Evolutionary conservation across 2,113 vertebrate genomes (phyloP).

Genomic region (Deroptyus accipitrinus): DNA sequence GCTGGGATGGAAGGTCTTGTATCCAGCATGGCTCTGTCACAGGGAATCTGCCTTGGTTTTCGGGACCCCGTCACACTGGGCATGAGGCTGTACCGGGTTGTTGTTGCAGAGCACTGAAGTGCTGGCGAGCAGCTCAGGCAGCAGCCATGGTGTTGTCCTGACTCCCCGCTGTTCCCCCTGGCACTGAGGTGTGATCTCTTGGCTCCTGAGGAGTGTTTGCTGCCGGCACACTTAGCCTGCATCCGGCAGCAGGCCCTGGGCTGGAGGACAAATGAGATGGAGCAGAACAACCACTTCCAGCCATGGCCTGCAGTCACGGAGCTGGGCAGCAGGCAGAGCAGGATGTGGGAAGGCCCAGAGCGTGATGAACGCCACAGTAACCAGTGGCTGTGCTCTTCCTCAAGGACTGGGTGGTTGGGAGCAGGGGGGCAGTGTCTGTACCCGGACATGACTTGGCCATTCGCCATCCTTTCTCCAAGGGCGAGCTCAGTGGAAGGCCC

Average conservation of each 20-base stretch:
- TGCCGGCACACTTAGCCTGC: neutral
- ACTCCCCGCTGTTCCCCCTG: neutral
- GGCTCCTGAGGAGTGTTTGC: neutral
- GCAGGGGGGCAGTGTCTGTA: neutral
- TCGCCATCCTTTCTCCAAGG: neutral
- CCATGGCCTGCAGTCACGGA: neutral
- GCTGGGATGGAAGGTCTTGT: fast-evolving
- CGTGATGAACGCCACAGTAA: neutral
- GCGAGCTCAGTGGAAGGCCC: neutral
- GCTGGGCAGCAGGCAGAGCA: neutral
- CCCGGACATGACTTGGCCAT: neutral
- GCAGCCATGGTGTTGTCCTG: fast-evolving
- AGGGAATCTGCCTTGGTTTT: fast-evolving
- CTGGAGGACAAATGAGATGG: neutral
- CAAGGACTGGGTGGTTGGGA: fast-evolving
- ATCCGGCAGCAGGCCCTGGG: neutral
- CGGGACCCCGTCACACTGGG: neutral
- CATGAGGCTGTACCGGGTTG: neutral
- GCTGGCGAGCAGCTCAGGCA: neutral
- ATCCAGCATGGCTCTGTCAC: neutral
- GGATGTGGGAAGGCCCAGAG: neutral
- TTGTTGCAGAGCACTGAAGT: neutral
- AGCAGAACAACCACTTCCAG: neutral
- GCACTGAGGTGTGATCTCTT: neutral
- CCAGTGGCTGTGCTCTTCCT: neutral